Base-by-base conservation (phyloP, 2,113 vertebrate genomes). In the Nothoprocta perdicaria region DNA sequence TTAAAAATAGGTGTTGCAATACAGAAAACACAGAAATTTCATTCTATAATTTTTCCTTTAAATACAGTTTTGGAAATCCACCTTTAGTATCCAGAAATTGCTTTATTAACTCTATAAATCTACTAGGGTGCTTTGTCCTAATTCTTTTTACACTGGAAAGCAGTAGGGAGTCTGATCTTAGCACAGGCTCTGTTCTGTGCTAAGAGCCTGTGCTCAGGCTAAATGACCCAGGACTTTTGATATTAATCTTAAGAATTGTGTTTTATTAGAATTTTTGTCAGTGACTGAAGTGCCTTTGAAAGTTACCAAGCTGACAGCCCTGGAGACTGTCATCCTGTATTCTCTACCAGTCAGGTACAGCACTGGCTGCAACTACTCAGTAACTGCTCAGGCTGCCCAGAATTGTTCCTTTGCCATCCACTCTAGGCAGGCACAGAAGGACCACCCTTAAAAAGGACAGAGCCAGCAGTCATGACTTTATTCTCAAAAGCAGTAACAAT, bases 71-170 rank as follows among this genome's bases (percentile, higher is more conserved):
- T 78, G 31, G 83, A 72, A 81, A 69, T 6, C 43, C 43, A 19
- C 61, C 27, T 88, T 93, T 63, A 82, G 50, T 14, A 55, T 89
- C 45, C 19, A 88, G 16, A 61, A 68, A 83, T 18, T 92, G 45
- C 33, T 48, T 83, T 45, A 77, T 89, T 88, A 78, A 74, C 43
- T 72, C 66, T 16, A 88, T 91, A 71, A 89, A 75, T 12, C 4
- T 76, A 58, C 40, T 78, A 53, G 18, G 13, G 12, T 79, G 18
- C 78, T 86, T 92, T 86, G 80, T 88, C 26, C 86, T 62, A 62
- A 57, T 79, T 92, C 84, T 92, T 95, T 95, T 95, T 86, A 92
- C 65, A 61, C 46, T 88, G 65, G 48, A 94, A 94, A 33, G 22
- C 80, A 89, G 11, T 21, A 84, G 62, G 66, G 27, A 52, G 19